Evolutionary conservation across 1,140 invertebrate species (phyloP).

Genomic region (Lucilia sericata): DNA sequence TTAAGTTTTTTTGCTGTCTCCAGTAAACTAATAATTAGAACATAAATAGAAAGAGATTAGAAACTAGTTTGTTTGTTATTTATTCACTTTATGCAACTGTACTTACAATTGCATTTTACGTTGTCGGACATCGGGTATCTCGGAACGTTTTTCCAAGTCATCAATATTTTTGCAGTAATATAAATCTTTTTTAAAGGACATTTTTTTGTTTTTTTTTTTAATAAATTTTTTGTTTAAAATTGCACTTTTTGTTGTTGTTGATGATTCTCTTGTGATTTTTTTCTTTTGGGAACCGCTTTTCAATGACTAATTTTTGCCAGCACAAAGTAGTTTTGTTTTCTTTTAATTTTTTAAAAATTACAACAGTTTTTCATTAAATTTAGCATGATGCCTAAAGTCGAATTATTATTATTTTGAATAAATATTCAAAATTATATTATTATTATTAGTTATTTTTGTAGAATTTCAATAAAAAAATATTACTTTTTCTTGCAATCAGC

Average conservation of each 20-base stretch:
- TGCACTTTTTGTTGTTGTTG: constrained; percentile 4
- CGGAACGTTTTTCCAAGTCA: constrained; percentile 70
- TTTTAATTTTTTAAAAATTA: not conserved
- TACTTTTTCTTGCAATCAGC: too few relatives aligned
- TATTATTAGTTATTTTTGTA: not conserved
- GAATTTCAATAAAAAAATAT: not conserved
- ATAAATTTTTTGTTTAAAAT: not conserved
- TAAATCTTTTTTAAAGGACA: constrained; percentile 69
- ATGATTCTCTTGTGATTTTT: not conserved
- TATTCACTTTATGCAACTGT: constrained; percentile 30
- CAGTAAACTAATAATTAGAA: constrained; percentile 59
- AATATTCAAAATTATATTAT: not conserved
- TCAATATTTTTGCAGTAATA: constrained; percentile 70
- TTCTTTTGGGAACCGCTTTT: not conserved
- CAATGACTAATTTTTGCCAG: constrained; percentile 4
- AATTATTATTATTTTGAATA: not conserved
- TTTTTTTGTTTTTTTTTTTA: too few relatives aligned
- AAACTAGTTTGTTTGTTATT: not conserved
- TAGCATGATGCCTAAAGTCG: not conserved
- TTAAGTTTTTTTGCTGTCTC: constrained; percentile 73
- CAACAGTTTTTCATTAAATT: not conserved
- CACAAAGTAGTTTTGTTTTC: too few relatives aligned
- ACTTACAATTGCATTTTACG: constrained; percentile 69
- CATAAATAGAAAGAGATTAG: not conserved
- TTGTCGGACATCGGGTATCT: constrained; percentile 69